phyloP scores from a whole-genome alignment of 2,113 vertebrate genomes.

The Labeo rohita region DNA sequence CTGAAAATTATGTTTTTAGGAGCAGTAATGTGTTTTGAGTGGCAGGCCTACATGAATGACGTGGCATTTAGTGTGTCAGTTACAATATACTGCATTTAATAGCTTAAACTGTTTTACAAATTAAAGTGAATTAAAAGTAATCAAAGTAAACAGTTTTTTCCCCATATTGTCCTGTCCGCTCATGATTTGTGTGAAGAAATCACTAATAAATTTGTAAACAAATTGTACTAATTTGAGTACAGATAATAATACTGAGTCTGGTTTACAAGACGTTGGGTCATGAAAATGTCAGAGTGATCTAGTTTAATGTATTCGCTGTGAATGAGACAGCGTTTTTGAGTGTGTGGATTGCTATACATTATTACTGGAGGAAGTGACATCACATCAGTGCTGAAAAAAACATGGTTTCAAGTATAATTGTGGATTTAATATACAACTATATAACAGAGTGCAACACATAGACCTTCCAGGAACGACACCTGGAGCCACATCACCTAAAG shows the following conservation, averaged over 20 bases:
- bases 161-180: conserved; percentile 66
- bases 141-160: background rate
- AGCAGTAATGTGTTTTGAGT: background rate
- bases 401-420: conserved; percentile 29
- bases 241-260: conserved; percentile 47
- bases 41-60: background rate
- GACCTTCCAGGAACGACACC: conserved; percentile 3
- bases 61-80: background rate
- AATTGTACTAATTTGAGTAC: conserved; percentile 42
- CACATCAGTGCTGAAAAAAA: conserved; percentile 25
- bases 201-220: conserved; percentile 42
- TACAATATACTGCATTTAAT: background rate
- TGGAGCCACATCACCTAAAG: background rate
- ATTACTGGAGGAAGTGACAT: conserved; percentile 5
- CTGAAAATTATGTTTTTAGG: background rate
- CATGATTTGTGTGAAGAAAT: conserved; percentile 54
- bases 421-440: conserved; percentile 24
- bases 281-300: conserved; percentile 49
- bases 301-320: conserved; percentile 39
- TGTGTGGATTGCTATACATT: conserved; percentile 23
- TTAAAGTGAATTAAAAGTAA: background rate
- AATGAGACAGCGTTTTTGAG: conserved; percentile 37
- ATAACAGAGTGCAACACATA: conserved; percentile 43
- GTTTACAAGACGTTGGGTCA: conserved; percentile 47
- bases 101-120: background rate